These are phyloP conservation scores for Schrankia costaestrigalis DNA, from an alignment of 2,888 invertebrate genomes.

Conservation along the genomic window DNA sequence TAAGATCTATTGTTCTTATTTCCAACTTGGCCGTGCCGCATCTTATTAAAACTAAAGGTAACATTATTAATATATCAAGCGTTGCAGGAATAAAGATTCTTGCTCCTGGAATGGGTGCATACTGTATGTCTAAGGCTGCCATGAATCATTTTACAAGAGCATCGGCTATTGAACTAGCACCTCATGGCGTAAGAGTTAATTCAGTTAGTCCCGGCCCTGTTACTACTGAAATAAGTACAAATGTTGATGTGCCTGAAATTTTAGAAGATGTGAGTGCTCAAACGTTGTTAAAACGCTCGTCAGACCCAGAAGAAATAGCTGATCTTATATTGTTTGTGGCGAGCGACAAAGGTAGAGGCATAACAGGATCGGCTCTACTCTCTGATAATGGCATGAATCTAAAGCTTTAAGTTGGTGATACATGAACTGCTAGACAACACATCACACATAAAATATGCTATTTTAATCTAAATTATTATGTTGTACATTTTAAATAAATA, in stretches of 20 bases:
- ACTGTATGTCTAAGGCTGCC: constrained; percentile 18
- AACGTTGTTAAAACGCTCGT: constrained; percentile 7
- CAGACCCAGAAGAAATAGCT: constrained; percentile 32
- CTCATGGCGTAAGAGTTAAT: constrained; percentile 18
- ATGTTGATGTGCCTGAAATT: no score
- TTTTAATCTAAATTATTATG: no score
- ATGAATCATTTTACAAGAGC: constrained; percentile 14
- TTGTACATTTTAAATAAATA: no score
- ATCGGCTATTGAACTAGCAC: constrained; percentile 10
- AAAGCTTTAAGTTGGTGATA: no score
- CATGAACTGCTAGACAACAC: no score
- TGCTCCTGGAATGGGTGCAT: not conserved
- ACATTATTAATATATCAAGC: constrained; percentile 40
- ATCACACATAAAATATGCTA: no score
- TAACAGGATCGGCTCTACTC: constrained; percentile 32
- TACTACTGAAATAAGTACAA: not conserved
- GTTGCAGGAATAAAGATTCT: constrained; percentile 4
- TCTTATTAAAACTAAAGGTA: constrained; percentile 35
- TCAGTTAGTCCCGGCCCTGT: constrained; percentile 3
- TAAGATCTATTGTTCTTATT: constrained; percentile 28
- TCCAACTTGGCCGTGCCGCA: constrained; percentile 34
- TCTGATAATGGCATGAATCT: constrained; percentile 26
- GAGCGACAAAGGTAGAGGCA: constrained; percentile 30
- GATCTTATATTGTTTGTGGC: constrained; percentile 30
- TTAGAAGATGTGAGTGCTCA: no score